phyloP scores from a whole-genome alignment of 2,113 vertebrate genomes.

The Epinephelus lanceolatus region DNA sequence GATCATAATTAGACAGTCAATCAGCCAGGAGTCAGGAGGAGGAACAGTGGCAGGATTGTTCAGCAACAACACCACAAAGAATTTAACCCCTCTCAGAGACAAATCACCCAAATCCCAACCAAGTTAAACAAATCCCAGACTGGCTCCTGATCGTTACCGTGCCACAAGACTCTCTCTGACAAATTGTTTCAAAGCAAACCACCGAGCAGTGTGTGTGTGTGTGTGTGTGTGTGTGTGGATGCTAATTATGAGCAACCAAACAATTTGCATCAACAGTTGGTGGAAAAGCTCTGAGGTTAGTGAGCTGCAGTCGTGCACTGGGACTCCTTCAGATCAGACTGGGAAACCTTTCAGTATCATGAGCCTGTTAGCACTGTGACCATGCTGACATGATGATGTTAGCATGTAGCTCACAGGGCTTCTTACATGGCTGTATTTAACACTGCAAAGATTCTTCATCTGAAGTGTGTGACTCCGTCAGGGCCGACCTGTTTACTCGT shows the following conservation, averaged over 20 bases:
- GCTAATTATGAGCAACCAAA: conserved; percentile 48
- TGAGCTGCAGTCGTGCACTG: not conserved
- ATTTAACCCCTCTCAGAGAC: conserved; percentile 40
- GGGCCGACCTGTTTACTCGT: too few relatives aligned
- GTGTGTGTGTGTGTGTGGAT: not conserved
- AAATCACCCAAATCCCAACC: conserved; percentile 56
- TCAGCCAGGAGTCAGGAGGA: conserved; percentile 32
- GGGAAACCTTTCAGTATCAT: not conserved
- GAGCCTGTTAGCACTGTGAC: too few relatives aligned
- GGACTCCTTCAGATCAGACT: not conserved
- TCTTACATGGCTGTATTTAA: too few relatives aligned
- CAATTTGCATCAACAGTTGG: conserved; percentile 10
- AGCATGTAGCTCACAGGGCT: too few relatives aligned
- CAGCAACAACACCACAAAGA: conserved; percentile 57
- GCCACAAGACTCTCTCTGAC: conserved; percentile 45
- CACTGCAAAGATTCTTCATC: too few relatives aligned
- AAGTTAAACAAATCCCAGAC: conserved; percentile 55
- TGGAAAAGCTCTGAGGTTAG: conserved; percentile 29
- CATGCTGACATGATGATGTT: too few relatives aligned
- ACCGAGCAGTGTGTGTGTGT: not conserved
- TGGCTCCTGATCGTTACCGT: conserved; percentile 42
- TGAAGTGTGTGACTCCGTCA: too few relatives aligned
- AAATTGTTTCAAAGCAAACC: conserved; percentile 55
- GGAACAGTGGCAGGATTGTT: conserved; percentile 51
- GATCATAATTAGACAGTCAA: conserved; percentile 57